These are phyloP conservation scores for Apteryx mantelli DNA, from an alignment of 2,113 vertebrate species.

Conservation along the genomic window DNA sequence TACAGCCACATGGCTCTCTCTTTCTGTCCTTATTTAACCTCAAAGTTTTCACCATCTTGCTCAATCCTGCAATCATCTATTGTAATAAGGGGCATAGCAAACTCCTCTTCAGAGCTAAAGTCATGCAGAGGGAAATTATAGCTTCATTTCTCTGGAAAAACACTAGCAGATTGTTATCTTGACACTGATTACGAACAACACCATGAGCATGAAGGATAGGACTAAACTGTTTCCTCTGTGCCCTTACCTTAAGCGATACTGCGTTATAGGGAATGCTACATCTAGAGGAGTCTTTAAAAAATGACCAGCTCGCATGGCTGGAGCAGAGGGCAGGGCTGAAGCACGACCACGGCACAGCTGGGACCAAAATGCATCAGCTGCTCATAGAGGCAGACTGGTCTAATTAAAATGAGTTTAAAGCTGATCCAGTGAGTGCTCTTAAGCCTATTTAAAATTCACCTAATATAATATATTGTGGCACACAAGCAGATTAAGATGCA, in stretches of 20 bases:
- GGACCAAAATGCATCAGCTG: neutral
- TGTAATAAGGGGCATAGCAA: slow-evolving; percentile 37
- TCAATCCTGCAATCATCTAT: neutral
- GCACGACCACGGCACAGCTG: accelerated
- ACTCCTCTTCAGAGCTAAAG: slow-evolving; percentile 18
- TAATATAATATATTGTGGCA: neutral
- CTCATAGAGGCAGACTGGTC: neutral
- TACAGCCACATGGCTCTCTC: neutral
- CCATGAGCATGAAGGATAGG: neutral
- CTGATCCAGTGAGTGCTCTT: neutral
- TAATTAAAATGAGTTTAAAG: neutral
- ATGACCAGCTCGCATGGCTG: neutral
- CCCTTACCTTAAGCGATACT: neutral
- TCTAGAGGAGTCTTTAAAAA: neutral
- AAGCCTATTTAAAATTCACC: neutral
- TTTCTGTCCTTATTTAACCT: slow-evolving; percentile 27
- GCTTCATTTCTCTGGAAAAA: slow-evolving; percentile 33
- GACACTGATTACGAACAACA: neutral
- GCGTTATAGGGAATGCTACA: neutral
- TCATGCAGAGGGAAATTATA: slow-evolving; percentile 20
- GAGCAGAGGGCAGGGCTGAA: neutral
- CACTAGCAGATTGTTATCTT: slow-evolving; percentile 41
- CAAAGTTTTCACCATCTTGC: slow-evolving; percentile 30
- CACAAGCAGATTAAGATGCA: neutral
- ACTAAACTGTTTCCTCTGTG: neutral